Evolutionary conservation across 2,888 invertebrate species (phyloP).

Genomic region (Orthosia incerta): DNA sequence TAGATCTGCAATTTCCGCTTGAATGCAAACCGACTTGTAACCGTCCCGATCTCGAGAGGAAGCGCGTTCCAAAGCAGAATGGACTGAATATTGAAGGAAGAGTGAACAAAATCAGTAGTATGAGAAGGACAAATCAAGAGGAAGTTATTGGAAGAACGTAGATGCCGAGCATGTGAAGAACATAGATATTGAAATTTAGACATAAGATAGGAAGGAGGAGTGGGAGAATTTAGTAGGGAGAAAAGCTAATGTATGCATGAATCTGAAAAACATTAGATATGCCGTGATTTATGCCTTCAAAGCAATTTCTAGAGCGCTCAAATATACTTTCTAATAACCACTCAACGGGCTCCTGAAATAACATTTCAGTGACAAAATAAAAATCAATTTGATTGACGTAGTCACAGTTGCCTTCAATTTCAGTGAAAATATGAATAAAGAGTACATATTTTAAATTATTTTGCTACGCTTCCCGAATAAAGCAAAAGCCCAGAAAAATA

Average conservation of each 20-base stretch:
- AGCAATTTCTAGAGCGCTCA: neutral
- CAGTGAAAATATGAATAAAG: slow-evolving; percentile 34
- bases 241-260: neutral
- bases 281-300: neutral
- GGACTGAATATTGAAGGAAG: too few relatives aligned
- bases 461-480: slow-evolving; percentile 37
- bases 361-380: slow-evolving; percentile 1
- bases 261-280: slow-evolving; percentile 1
- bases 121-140: too few relatives aligned
- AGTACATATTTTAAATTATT: slow-evolving; percentile 48
- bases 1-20: too few relatives aligned
- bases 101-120: too few relatives aligned
- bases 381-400: slow-evolving; percentile 17
- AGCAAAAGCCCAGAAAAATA: slow-evolving; percentile 65
- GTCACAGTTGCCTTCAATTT: slow-evolving; percentile 33
- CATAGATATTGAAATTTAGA: too few relatives aligned
- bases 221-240: too few relatives aligned
- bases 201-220: too few relatives aligned
- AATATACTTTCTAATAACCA: slow-evolving; percentile 8
- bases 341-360: neutral
- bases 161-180: too few relatives aligned
- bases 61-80: too few relatives aligned
- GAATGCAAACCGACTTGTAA: too few relatives aligned
- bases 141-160: too few relatives aligned
- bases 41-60: too few relatives aligned